Base-by-base conservation (phyloP, 2,113 vertebrate species). In the Columba livia region DNA sequence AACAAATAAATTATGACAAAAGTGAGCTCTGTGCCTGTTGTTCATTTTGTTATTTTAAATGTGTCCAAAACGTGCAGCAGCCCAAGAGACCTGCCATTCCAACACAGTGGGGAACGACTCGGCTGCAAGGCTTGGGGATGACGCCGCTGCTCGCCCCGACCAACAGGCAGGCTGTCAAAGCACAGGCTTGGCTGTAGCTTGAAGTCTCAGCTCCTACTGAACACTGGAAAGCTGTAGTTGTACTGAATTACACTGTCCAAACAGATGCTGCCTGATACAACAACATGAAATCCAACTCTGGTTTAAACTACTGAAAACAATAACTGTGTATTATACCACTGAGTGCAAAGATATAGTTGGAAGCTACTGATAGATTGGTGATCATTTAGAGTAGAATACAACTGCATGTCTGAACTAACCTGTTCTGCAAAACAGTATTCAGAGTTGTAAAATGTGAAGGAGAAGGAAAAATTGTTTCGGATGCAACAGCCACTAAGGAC, bases 21-120 rank as follows among this genome's bases (percentile, higher is more conserved):
- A 82, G 29, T 62, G 44, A 92, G 34, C 36, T 91, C 23, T 77
- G 9, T 93, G 50, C 40, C 42, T 93, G 5, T 70, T 61, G 21
- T 79, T 94, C 2, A 32, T 85, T 62, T 54, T 44, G 12, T 40
- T 88, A 10, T 24, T 89, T 89, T 44, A 40, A 65, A 40, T 6
- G 12, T 73, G 26, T 72, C 21, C 28, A 69, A n/a, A 91, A 42
- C 0, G 0, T 66, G 60, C 51, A 74, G 83, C 51, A 62, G 70
- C 16, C 73, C 40, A 50, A 78, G 36, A 62, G 7, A 4, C 3
- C 1, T 3, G 23, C 32, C 10, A 2, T 60, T 82, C 57, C 26
- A 42, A 12, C 11, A 24, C 3, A 40, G 29, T 15, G 10, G 67
- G 48, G 44, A 64, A 23, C 0, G 0, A 32, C 34, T 67, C 10